Evolutionary conservation across 2,888 invertebrate species (phyloP).

Genomic region (Conomelus anceps): DNA sequence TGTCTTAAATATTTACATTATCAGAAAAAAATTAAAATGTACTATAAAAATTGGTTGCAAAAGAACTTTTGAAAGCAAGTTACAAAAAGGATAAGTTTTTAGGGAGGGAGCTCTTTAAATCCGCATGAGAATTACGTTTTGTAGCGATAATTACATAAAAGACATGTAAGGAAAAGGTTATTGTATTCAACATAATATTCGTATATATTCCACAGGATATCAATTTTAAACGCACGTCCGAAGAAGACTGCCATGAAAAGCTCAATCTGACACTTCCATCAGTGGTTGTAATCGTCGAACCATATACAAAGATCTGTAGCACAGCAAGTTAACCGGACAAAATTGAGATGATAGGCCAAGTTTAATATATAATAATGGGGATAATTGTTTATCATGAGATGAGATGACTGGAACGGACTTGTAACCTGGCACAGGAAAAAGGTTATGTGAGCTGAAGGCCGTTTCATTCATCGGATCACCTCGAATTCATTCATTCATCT

Average conservation of each 20-base stretch:
- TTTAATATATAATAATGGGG: neutral
- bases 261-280: neutral
- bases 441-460: neutral
- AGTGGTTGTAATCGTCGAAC: neutral
- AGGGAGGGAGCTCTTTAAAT: too few species aligned
- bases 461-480: neutral
- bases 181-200: neutral
- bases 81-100: too few species aligned
- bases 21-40: too few species aligned
- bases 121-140: neutral
- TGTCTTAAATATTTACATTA: too few species aligned
- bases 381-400: neutral
- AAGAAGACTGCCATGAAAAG: neutral
- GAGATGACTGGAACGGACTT: neutral
- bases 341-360: neutral
- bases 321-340: neutral
- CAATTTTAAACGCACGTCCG: neutral
- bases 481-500: neutral
- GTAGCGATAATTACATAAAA: neutral
- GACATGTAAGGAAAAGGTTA: neutral
- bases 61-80: too few species aligned
- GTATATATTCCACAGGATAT: neutral
- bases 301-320: neutral
- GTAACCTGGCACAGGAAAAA: neutral
- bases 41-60: too few species aligned